Base-by-base conservation (phyloP, 92 coral and sea anemone species). In the Palythoa heliodiscus region DNA sequence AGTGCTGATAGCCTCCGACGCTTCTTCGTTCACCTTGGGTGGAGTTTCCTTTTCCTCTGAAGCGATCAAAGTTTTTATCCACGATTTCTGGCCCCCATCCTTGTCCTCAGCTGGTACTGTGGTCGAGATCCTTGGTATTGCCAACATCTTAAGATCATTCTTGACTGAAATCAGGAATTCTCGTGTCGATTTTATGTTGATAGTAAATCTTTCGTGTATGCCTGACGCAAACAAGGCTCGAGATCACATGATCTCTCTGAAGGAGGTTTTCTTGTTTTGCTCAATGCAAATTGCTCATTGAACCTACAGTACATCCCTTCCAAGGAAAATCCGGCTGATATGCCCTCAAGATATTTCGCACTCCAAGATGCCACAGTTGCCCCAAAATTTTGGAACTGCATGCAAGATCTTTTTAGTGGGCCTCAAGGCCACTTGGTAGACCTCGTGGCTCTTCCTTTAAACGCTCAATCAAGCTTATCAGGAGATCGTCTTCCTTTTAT, bases 171-270 rank as follows among this genome's bases (percentile, higher is more conserved):
- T 89, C 25, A 7, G 14, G 1, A 85, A 89, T 55, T 76, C 86
- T 22, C 82, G 94, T 90, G 94, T 91, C 4, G 94, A 91, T 52
- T 85, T 77, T 1, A 79, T 64, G 86, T 75, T 0, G 91, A 91
- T 64, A 91, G 81, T 57, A 69, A 58, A 35, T 29, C 64, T 10
- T 80, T 85, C 10, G 35, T 85, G 9, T 19, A 75, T 16, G 48
- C 83, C 6, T 86, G 87, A 82, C 19, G 20, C 22, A 55, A 77
- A 7, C 89, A 85, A 71, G 83, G 87, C 23, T 24, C 83, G 2
- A 58, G 87, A 20, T 86, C 89, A 5, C 87, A 73, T 12, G 15
- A 10, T 48, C 80, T 90, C 92, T 22, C 64, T 89, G 50, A 91
- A 91, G 37, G 52, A 35, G 7, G 2, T 86, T n/a, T 88, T 88